These are phyloP conservation scores for Idaea aversata DNA, from an alignment of 2,888 invertebrate species.

Conservation along the genomic window DNA sequence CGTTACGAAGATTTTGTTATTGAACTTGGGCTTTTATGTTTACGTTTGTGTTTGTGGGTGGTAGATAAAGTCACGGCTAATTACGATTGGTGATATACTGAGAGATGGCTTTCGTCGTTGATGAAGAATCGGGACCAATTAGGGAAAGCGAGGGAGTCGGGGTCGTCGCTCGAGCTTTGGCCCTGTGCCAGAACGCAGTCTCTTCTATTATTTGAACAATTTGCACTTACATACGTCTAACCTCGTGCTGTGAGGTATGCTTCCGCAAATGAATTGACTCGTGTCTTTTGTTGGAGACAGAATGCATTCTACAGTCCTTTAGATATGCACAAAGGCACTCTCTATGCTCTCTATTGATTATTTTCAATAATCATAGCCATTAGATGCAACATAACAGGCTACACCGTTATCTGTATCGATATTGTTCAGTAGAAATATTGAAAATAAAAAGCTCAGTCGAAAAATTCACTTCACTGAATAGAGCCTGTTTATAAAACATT, in stretches of 20 bases:
- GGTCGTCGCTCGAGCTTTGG: slow-evolving; percentile 58
- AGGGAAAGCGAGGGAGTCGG: slow-evolving; percentile 44
- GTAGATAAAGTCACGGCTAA: slow-evolving; percentile 22
- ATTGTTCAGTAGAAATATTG: too few species aligned
- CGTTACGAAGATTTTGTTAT: slow-evolving; percentile 39
- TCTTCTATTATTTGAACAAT: slow-evolving; percentile 59
- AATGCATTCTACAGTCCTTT: too few species aligned
- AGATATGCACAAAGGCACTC: too few species aligned
- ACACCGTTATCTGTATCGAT: too few species aligned
- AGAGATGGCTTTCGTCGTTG: slow-evolving; percentile 2
- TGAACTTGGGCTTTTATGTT: slow-evolving; percentile 40
- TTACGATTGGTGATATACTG: slow-evolving; percentile 28
- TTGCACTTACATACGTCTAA: slow-evolving; percentile 43
- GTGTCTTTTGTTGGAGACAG: neutral
- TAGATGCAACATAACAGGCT: too few species aligned
- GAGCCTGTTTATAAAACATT: too few species aligned
- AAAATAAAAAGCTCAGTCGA: too few species aligned
- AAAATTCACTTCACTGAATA: too few species aligned
- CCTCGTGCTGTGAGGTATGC: slow-evolving; percentile 16
- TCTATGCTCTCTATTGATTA: too few species aligned
- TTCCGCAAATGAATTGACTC: slow-evolving; percentile 13
- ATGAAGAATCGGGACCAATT: slow-evolving; percentile 51
- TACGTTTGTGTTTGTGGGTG: slow-evolving; percentile 35
- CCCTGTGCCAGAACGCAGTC: slow-evolving; percentile 49
- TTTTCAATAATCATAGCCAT: too few species aligned